Evolutionary conservation across 2,797 vertebrate genomes (phyloP).

Genomic region (Sarcoramphus papa): DNA sequence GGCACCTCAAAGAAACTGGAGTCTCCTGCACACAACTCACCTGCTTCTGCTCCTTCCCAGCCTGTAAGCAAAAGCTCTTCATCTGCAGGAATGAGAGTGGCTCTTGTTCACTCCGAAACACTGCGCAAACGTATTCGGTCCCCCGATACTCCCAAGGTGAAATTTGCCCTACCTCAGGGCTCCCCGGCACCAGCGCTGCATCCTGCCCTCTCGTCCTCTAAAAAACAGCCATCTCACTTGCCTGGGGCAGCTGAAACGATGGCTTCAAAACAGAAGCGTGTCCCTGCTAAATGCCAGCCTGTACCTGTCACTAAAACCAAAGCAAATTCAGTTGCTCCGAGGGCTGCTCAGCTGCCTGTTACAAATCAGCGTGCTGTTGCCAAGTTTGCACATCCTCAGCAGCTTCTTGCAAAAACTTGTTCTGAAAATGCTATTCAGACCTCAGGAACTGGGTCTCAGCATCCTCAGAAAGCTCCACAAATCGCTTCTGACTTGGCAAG

Average conservation of each 20-base stretch:
- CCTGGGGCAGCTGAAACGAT: not conserved
- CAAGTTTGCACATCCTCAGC: conserved; percentile 50
- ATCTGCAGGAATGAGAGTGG: not conserved
- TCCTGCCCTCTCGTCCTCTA: not conserved
- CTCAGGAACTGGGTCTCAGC: not conserved
- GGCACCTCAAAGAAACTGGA: conserved; percentile 44
- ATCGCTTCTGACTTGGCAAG: not conserved
- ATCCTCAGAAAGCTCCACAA: not conserved
- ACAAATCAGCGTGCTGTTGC: conserved; percentile 39
- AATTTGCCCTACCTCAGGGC: not conserved
- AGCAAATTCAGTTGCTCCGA: not conserved
- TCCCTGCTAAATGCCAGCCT: conserved; percentile 13
- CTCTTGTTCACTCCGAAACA: conserved; percentile 65
- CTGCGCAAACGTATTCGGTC: conserved; percentile 78
- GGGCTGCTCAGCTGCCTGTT: conserved; percentile 66
- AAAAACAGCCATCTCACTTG: not conserved
- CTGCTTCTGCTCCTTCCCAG: not conserved
- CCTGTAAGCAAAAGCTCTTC: conserved; percentile 22
- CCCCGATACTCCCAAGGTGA: conserved; percentile 54
- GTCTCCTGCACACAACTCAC: not conserved
- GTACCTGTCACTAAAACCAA: not conserved
- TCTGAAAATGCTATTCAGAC: not conserved
- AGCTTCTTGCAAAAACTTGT: conserved; percentile 43
- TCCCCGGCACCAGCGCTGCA: not conserved
- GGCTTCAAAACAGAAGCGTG: conserved; percentile 22